Evolutionary conservation across 2,797 vertebrate genomes (phyloP).

Genomic region (Trematomus bernacchii): DNA sequence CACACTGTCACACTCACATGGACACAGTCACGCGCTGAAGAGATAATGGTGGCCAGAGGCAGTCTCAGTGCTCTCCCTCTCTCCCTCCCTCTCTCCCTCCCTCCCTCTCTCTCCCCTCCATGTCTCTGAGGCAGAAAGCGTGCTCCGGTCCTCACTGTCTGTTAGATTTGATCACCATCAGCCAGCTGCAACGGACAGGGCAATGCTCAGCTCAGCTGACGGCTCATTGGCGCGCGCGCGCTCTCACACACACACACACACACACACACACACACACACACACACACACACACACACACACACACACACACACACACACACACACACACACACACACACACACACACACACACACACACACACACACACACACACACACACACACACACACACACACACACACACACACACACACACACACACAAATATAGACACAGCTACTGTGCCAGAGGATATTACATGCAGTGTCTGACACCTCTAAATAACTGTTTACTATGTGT

Average conservation of each 20-base stretch:
- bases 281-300: conserved; percentile 14
- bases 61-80: conserved; percentile 50
- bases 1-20: conserved; percentile 81
- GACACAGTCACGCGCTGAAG: conserved; percentile 81
- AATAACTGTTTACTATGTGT: conserved; percentile 80
- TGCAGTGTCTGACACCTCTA: conserved; percentile 81
- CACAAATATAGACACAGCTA: conserved; percentile 17
- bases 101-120: conserved; percentile 17
- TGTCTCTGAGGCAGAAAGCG: conserved; percentile 75
- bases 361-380: conserved; percentile 35
- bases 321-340: conserved; percentile 38
- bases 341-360: conserved; percentile 17
- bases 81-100: conserved; percentile 24
- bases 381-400: conserved; percentile 34
- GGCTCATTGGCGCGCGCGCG: conserved; percentile 59
- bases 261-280: conserved; percentile 36
- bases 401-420: conserved; percentile 38
- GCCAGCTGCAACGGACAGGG: conserved; percentile 77
- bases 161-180: conserved; percentile 85
- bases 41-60: conserved; percentile 85
- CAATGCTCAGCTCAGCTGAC: conserved; percentile 72
- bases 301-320: conserved; percentile 36
- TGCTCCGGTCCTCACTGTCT: conserved; percentile 78
- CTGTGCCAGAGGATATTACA: conserved; percentile 81
- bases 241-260: conserved; percentile 14